phyloP scores from a whole-genome alignment of 2,797 vertebrate species.

The Eurystomus glaucurus region DNA sequence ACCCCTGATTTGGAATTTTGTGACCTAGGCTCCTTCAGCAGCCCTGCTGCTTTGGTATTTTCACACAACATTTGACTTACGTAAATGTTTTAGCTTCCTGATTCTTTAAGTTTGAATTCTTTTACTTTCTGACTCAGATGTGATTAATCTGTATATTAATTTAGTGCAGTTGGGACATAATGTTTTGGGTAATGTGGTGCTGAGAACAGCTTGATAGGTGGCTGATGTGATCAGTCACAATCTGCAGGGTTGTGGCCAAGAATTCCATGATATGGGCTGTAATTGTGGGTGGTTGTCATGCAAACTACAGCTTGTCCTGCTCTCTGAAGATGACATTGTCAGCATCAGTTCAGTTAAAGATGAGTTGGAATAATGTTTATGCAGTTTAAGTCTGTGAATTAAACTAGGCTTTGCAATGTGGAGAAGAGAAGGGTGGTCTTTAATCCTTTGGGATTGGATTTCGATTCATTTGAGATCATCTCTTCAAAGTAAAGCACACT shows the following conservation, averaged over 20 bases:
- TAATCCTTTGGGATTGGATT: conserved; percentile 23
- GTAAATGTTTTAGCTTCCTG: not conserved
- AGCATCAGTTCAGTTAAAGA: not conserved
- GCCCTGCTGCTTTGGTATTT: not conserved
- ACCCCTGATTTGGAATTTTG: not conserved
- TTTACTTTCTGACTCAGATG: not conserved
- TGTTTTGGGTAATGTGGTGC: not conserved
- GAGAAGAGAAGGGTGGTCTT: conserved; percentile 11
- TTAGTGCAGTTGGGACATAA: not conserved
- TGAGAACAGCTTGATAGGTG: not conserved
- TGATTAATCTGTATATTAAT: not conserved
- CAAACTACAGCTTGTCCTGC: not conserved
- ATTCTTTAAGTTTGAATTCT: not conserved
- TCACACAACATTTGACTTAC: not conserved
- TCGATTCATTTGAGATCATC: not conserved
- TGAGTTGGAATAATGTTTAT: not conserved
- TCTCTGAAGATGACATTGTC: not conserved
- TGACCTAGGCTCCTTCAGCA: not conserved
- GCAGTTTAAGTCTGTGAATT: not conserved
- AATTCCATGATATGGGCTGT: not conserved
- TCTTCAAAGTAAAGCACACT: not conserved
- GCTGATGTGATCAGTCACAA: not conserved
- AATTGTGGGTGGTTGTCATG: not conserved
- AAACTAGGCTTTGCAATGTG: not conserved
- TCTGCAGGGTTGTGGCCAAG: not conserved